Base-by-base conservation (phyloP, 2,797 vertebrate genomes). In the Gymnopithys bicolor region DNA sequence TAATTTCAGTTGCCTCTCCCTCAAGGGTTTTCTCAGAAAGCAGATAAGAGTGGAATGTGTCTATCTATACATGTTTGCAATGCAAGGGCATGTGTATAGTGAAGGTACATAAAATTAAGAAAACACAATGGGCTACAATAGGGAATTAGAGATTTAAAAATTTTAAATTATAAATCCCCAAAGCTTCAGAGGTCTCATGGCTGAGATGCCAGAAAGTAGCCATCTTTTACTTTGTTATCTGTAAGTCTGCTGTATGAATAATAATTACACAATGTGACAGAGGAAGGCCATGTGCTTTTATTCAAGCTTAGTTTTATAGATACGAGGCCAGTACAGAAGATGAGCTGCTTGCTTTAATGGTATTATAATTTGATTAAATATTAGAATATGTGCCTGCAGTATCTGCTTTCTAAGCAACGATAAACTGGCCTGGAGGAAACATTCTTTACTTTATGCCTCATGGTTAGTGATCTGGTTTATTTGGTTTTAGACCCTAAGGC, bases 231-330 rank as follows among this genome's bases (percentile, higher is more conserved):
- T 89, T 80, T 43, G 32, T 75, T 92, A 74, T 64, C 67, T 87
- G 4, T 51, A 89, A 55, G 51, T 64, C 66, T 84, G 62, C 39
- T 78, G 32, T 75, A 59, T 90, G 87, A 94, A 91, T 92, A 92
- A 85, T 92, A 85, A 92, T 93, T 84, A 53, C 30, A 59, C 30
- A 80, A 6, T n/a, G 27, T 69, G 91, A 35, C 66, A 84, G 89
- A 92, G 53, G 48, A 93, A 93, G 80, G 45, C 66, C 1, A 1
- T 73, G 45, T 84, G 66, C 79, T 91, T 92, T 91, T 81, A 69
- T 93, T 90, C 56, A 53, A 79, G 39, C 73, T 86, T 93, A 89
- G 92, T 95, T 86, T 86, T 39, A 76, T 8, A 93, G 76, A 84
- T 92, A 90, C 7, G 27, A 84, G 33, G 45, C 62, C 51, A 67